phyloP scores from a whole-genome alignment of 2,797 vertebrate species.

The Anguilla marmorata region DNA sequence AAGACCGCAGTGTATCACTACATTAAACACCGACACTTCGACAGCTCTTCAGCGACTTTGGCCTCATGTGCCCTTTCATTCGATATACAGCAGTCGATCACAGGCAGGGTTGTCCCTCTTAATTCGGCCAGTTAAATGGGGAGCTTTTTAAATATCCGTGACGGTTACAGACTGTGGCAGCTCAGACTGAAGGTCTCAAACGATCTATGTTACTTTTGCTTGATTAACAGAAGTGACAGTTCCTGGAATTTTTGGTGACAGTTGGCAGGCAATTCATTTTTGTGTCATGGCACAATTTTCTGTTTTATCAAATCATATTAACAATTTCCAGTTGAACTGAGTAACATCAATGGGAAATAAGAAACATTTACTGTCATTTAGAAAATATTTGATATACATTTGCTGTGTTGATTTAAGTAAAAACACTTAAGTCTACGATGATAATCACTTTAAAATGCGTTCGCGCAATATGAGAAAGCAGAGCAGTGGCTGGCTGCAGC shows the following conservation, averaged over 20 bases:
- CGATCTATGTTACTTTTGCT: background rate
- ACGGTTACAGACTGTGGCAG: background rate
- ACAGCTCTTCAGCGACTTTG: background rate
- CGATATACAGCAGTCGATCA: background rate
- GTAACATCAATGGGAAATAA: background rate
- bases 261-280: background rate
- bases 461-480: background rate
- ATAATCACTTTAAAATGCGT: background rate
- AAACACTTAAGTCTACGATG: background rate
- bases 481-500: background rate
- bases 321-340: background rate
- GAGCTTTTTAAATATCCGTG: background rate
- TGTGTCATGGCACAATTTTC: background rate
- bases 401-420: background rate
- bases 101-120: background rate
- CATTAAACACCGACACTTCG: background rate
- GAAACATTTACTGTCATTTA: background rate
- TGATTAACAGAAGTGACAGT: background rate
- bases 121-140: background rate
- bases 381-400: background rate
- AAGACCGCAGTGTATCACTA: background rate
- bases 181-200: background rate
- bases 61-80: background rate
- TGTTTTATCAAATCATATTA: background rate
- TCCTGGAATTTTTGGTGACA: background rate